Base-by-base conservation (phyloP, 1,140 invertebrate species). In the Pseudomyrmex pallidus region DNA sequence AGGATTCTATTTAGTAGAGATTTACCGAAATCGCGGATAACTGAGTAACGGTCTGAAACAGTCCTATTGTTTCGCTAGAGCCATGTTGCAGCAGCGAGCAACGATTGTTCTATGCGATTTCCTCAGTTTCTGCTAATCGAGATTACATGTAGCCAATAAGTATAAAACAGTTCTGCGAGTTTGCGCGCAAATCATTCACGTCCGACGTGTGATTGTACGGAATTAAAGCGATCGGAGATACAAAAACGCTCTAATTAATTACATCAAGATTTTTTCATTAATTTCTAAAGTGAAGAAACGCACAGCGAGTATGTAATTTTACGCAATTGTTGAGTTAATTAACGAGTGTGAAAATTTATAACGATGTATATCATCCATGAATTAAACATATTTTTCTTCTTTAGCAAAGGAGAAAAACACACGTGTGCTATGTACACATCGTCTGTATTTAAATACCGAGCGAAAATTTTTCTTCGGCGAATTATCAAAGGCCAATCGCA, bases 11-110 rank as follows among this genome's bases (percentile, higher is more conserved):
- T 72, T 80, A 80, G 76, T 35, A 20, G 76, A 80, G 66, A 80
- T 72, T 80, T 80, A 72, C 44, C 66, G 54, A 80, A 80, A 80
- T 80, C 76, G 66, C 15, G 76, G 76, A 80, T 80, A 80, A 80
- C 76, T 80, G 66, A 80, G 66, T 80, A 80, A 80, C 44, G 76
- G 56, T 70, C 66, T 80, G 76, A 80, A 80, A 80, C 66, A 72
- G 66, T 72, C 54, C 76, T 80, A 80, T 80, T 80, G 76, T 80
- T 70, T 80, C 66, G 64, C 35, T 2, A 22, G 15, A 50, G 44
- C 54, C 66, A 17, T 35, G 76, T 80, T 72, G 54, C 22, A 50
- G 56, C 56, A 70, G 54, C 64, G 25, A 46, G 54, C 54, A 59
- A 52, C 76, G 44, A 80, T 80, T 80, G 76, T 80, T 80, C 76